Evolutionary conservation across 2,888 invertebrate species (phyloP), one percentile per base, ranked within the genome.

Genomic region (Bellardia pandia): DNA sequence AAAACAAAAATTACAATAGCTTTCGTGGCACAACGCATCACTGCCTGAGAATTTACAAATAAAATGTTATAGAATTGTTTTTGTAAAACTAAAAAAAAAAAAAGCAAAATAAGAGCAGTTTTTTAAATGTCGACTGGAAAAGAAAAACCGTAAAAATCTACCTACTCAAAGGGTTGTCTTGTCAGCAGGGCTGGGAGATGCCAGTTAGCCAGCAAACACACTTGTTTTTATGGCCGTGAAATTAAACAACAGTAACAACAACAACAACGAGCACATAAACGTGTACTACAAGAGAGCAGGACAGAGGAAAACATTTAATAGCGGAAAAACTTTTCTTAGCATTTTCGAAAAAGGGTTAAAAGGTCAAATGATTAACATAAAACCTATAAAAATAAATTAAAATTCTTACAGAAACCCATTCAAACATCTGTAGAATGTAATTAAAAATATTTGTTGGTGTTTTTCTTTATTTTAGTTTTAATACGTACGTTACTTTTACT

Each of bases 151-250:
- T 75, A 75, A 51, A 80, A 75, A 75, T 76, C 85, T 87, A 85
- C 85, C 81, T 85, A 75, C 80, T 84, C 62, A 81, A 78, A 87
- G 66, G 77, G 85, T 82, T 78, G 85, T 78, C 87, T 82, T 78
- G 85, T 78, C 87, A 80, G 56, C 81, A 13, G 58, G 64, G 71
- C 72, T 79, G 74, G 74, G 66, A 80, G 72, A 84, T 79, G 87
- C 75, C 64, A 71, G 71, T 71, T 48, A 72, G 53, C 11, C 74
- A 53, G 23, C 74, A 69, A 82, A 78, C 78, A 85, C 87, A 87
- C 87, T 88, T 86, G 78, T 78, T 88, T 89, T 89, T 88, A 89
- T 89, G 86, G 84, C 87, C 89, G 86, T 89, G 88, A 89, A 89
- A 89, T 89, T 85, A 78, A 37, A 80, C 71, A 86, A 80, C 51